phyloP scores from a whole-genome alignment of 2,113 vertebrate species.

The Numida meleagris region DNA sequence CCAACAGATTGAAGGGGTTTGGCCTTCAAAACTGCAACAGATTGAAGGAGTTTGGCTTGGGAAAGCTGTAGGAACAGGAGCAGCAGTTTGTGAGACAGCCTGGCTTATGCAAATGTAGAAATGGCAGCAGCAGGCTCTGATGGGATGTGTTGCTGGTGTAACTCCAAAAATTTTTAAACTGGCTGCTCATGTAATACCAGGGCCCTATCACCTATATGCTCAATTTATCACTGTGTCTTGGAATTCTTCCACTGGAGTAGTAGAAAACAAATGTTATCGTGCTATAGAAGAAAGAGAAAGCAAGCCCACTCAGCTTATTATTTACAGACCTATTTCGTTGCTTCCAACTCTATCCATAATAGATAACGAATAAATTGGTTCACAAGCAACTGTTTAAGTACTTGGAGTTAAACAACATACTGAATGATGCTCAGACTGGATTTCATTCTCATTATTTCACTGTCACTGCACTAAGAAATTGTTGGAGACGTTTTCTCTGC shows the following conservation, averaged over 20 bases:
- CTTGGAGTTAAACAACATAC: constrained; percentile 59
- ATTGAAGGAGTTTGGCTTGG: constrained; percentile 69
- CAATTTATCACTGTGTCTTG: constrained; percentile 73
- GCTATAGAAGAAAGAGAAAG: constrained; percentile 43
- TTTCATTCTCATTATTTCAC: constrained; percentile 55
- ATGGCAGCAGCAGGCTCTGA: constrained; percentile 62
- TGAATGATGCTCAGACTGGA: constrained; percentile 55
- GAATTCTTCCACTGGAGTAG: constrained; percentile 62
- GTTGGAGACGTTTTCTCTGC: constrained; percentile 11
- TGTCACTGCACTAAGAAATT: constrained; percentile 36
- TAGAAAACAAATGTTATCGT: constrained; percentile 66
- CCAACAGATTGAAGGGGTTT: constrained; percentile 68
- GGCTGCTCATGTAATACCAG: constrained; percentile 67
- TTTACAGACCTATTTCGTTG: constrained; percentile 45
- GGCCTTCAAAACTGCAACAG: constrained; percentile 68
- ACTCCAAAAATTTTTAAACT: constrained; percentile 69
- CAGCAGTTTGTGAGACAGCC: constrained; percentile 68
- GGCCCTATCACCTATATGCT: constrained; percentile 72
- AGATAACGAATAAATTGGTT: constrained; percentile 72
- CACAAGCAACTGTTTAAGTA: constrained; percentile 65
- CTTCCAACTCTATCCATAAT: constrained; percentile 54
- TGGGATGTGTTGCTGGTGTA: constrained; percentile 66
- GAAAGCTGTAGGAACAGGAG: constrained; percentile 56
- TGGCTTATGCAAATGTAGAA: constrained; percentile 60
- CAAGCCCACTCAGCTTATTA: constrained; percentile 61